Evolutionary conservation across 1,140 invertebrate species (phyloP).

Genomic region (Zaprionus lachaisei): DNA sequence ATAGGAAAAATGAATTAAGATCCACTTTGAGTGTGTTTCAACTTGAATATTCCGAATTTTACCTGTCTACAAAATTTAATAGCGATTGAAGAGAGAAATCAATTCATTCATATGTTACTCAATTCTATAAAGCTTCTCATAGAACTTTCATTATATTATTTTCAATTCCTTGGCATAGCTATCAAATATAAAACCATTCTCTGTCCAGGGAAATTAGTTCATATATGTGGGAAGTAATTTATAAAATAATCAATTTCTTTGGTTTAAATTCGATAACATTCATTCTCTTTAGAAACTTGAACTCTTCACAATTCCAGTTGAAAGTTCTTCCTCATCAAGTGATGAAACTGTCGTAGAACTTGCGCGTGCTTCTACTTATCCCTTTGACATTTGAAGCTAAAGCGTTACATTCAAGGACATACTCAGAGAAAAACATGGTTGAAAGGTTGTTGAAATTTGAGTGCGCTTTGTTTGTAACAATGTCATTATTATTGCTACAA

Average conservation of each 20-base stretch:
- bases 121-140: background rate
- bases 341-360: background rate
- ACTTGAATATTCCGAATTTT: constrained; percentile 1
- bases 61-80: background rate
- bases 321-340: background rate
- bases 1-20: background rate
- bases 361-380: background rate
- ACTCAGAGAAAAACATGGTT: background rate
- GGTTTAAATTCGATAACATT: background rate
- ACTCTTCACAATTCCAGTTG: background rate
- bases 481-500: constrained; percentile 5
- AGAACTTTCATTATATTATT: background rate
- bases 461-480: constrained; percentile 3
- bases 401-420: constrained; percentile 28
- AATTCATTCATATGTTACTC: background rate
- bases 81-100: background rate
- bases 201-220: background rate
- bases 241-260: background rate
- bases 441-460: constrained; percentile 2
- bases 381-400: constrained; percentile 30
- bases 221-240: background rate
- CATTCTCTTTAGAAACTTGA: background rate
- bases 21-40: constrained; percentile 2
- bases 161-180: background rate
- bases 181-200: background rate